These are phyloP conservation scores for Anniella stebbinsi DNA, from an alignment of 2,797 vertebrate genomes.

Conservation along the genomic window DNA sequence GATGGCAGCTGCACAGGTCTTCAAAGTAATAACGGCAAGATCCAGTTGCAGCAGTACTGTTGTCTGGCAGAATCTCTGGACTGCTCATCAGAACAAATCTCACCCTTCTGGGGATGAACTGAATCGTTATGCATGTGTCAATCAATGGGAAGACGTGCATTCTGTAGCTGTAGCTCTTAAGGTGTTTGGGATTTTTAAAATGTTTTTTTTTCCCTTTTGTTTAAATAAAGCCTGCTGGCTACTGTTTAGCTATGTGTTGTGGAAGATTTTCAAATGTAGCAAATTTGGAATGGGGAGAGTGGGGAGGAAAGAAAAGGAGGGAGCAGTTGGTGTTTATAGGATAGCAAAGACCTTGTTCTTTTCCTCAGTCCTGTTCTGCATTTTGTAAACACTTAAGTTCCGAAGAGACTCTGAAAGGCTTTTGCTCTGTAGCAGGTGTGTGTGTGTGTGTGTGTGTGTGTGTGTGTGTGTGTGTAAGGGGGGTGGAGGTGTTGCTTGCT, in stretches of 20 bases:
- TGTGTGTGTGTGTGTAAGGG: too few species aligned
- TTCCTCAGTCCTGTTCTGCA: conserved; percentile 59
- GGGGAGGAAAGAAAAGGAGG: not conserved
- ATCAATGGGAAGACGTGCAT: conserved; percentile 98
- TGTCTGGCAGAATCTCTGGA: conserved; percentile 59
- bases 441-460: too few species aligned
- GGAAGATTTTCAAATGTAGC: conserved; percentile 80
- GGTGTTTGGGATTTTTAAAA: conserved; percentile 72
- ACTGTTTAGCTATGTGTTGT: conserved; percentile 78
- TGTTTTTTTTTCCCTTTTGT: conserved; percentile 17
- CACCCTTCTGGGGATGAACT: conserved; percentile 60
- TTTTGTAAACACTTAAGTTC: conserved; percentile 67
- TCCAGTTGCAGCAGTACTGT: conserved; percentile 63
- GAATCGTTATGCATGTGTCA: conserved; percentile 89
- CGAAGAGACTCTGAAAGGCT: conserved; percentile 60
- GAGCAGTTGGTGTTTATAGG: conserved; percentile 49
- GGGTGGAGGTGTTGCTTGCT: conserved; percentile 33
- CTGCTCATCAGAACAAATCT: conserved; percentile 58
- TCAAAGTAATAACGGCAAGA: conserved; percentile 72
- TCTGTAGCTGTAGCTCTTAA: conserved; percentile 90
- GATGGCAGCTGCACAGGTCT: conserved; percentile 19
- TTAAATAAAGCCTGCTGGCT: conserved; percentile 77
- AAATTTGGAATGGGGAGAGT: conserved; percentile 65
- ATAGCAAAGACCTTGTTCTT: conserved; percentile 52
- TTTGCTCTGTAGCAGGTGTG: conserved; percentile 29